These are phyloP conservation scores for Drosophila elegans DNA, from an alignment of 1,140 invertebrate genomes.

Conservation along the genomic window DNA sequence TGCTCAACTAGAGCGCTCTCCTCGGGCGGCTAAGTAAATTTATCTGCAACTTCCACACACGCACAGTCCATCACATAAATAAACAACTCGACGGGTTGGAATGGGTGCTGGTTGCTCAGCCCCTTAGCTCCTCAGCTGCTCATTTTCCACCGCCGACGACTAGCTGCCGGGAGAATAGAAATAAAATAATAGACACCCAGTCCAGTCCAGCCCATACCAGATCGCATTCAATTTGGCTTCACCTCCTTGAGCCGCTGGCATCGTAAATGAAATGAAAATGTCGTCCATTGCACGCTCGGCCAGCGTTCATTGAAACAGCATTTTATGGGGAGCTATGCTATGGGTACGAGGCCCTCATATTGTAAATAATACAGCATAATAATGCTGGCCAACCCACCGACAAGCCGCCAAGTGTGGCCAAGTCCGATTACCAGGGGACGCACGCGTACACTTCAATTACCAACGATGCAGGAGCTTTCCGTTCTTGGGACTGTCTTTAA, in stretches of 20 bases:
- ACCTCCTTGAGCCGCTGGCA: slow-evolving; percentile 24
- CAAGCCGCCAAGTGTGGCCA: slow-evolving; percentile 56
- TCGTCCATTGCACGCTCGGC: slow-evolving; percentile 66
- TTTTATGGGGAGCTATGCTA: slow-evolving; percentile 58
- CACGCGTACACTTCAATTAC: slow-evolving; percentile 77
- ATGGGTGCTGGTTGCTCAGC: slow-evolving; percentile 3
- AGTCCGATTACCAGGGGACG: slow-evolving; percentile 54
- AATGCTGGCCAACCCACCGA: slow-evolving; percentile 37
- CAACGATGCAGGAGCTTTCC: slow-evolving; percentile 11
- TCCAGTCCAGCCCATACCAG: background rate
- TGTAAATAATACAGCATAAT: slow-evolving; percentile 78
- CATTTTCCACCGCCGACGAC: background rate
- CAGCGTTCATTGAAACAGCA: slow-evolving; percentile 54
- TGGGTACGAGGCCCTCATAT: slow-evolving; percentile 46
- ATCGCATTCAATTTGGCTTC: slow-evolving; percentile 43
- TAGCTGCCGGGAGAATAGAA: slow-evolving; percentile 52
- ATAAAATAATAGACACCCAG: slow-evolving; percentile 76
- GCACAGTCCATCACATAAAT: slow-evolving; percentile 76
- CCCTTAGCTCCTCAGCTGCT: background rate
- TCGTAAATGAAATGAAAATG: slow-evolving; percentile 80
- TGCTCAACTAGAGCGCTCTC: slow-evolving; percentile 28
- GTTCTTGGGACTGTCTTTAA: slow-evolving; percentile 48
- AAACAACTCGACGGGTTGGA: slow-evolving; percentile 72
- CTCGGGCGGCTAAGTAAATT: slow-evolving; percentile 70
- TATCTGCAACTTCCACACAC: slow-evolving; percentile 69